Base-by-base conservation (phyloP, 1,140 invertebrate genomes). In the Lordiphosa stackelbergi region DNA sequence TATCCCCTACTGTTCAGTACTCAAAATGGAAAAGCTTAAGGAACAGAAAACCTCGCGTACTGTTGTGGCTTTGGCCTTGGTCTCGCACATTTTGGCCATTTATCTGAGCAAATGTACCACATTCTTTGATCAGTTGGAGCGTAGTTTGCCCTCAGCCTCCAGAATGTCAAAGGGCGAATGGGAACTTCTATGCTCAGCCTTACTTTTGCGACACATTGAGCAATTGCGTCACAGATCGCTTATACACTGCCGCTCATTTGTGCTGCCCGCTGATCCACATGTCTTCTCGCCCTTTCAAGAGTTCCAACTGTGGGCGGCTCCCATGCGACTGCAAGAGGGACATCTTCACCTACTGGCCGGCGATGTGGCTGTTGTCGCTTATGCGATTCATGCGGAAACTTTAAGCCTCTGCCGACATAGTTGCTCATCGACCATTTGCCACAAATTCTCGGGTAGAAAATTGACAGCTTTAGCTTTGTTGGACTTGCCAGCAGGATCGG, bases 111-210 rank as follows among this genome's bases (percentile, higher is more conserved):
- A 79, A 37, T 79, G 73, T 34, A 79, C 74, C 28, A 72, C 53
- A 35, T 79, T 79, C 38, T 79, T 79, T 13, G 74, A 79, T 19
- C 61, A 73, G n/a, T 49, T 79, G 45, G 74, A 79, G 41, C 62
- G 56, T 34, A 63, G 61, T 46, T 57, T 79, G 65, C 73, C 74
- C 3, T 49, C 61, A 9, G 52, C 72, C 12, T 68, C 72, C 35
- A 59, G 73, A 13, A 58, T 79, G 56, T 58, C 74, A 5, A 64
- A 42, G 35, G 57, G 59, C 38, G 74, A 79, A 55, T 79, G 74
- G 74, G 69, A 75, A 42, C 37, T 77, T 2, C 61, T 79, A 0
- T 64, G 73, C 16, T 66, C 72, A 16, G 74, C 74, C 1, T 43
- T 79, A 40, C 40, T 79, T 12, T 53, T 75, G 45, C 72, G 74